Conservation (phyloP, 2,888 invertebrate genomes). For the Trachelus tabidus region DNA sequence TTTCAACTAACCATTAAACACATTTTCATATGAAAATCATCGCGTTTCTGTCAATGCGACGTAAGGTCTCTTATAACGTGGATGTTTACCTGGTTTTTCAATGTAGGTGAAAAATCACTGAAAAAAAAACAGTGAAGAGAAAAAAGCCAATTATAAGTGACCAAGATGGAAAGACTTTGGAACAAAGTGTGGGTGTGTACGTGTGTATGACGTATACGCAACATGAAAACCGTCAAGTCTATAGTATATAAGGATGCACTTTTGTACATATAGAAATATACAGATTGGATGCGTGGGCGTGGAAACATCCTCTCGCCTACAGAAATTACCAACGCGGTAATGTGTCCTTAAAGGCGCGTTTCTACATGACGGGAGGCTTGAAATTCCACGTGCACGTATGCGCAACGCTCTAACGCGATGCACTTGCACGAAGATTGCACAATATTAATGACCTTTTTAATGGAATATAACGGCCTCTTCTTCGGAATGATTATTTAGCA, state of each 20-base stretch:
- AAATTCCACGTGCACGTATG: neutral
- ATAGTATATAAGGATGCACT: neutral
- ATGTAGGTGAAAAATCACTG: neutral
- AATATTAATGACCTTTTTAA: slow-evolving; percentile 35
- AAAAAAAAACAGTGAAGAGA: neutral
- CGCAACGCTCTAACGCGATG: slow-evolving; percentile 4
- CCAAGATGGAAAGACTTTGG: neutral
- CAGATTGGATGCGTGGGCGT: neutral
- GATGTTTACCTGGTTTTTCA: neutral
- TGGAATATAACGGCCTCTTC: slow-evolving; percentile 39
- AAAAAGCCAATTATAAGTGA: too few relatives aligned
- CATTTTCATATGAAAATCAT: neutral
- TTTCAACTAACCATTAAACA: neutral
- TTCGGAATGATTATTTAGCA: slow-evolving; percentile 43
- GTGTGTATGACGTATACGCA: neutral
- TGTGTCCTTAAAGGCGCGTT: neutral
- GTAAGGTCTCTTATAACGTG: neutral
- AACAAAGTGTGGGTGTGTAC: neutral
- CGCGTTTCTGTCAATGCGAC: neutral
- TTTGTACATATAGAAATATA: neutral
- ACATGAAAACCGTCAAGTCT: neutral
- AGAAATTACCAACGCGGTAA: neutral
- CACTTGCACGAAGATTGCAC: slow-evolving; percentile 40
- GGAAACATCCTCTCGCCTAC: neutral
- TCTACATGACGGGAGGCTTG: neutral